These are phyloP conservation scores for Semotilus atromaculatus DNA, from an alignment of 2,797 vertebrate species.

Conservation along the genomic window DNA sequence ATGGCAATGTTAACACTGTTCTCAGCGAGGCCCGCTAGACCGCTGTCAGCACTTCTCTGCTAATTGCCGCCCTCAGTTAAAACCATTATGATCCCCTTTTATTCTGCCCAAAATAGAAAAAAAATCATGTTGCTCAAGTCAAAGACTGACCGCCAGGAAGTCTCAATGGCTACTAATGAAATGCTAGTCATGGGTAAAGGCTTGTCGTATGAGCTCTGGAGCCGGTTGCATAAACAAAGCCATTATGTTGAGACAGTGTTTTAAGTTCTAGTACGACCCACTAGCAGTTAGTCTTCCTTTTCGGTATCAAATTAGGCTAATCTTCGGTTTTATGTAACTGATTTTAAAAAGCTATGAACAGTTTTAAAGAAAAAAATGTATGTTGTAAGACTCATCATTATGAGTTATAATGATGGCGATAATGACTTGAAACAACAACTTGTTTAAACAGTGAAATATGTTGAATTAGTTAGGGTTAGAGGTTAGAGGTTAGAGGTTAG, in stretches of 20 bases:
- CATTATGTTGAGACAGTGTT: too few species aligned
- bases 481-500: too few species aligned
- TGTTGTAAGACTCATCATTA: too few species aligned
- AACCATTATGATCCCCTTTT: conserved; percentile 74
- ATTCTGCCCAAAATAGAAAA: conserved; percentile 70
- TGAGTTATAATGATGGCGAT: conserved; percentile 16
- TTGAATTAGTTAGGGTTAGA: too few species aligned
- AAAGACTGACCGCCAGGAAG: conserved; percentile 69
- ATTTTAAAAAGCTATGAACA: conserved; percentile 47
- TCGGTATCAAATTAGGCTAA: too few species aligned
- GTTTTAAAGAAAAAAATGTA: conserved; percentile 41
- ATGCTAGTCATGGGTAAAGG: conserved; percentile 69
- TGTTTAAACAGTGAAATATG: not conserved
- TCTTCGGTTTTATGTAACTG: too few species aligned
- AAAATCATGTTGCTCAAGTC: conserved; percentile 70
- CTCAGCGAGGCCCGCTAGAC: conserved; percentile 70
- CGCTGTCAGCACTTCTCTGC: conserved; percentile 75
- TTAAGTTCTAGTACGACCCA: too few species aligned
- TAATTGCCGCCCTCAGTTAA: conserved; percentile 80
- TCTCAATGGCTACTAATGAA: conserved; percentile 65
- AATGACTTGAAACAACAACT: not conserved
- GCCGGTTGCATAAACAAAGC: too few species aligned
- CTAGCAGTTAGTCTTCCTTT: too few species aligned
- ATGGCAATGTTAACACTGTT: conserved; percentile 25
- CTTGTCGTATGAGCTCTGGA: conserved; percentile 70